Percentiles rank a stretch among this genome's conserved stretches.
phyloP scores from a whole-genome alignment of 2,113 vertebrate species.

The Python bivittatus region DNA sequence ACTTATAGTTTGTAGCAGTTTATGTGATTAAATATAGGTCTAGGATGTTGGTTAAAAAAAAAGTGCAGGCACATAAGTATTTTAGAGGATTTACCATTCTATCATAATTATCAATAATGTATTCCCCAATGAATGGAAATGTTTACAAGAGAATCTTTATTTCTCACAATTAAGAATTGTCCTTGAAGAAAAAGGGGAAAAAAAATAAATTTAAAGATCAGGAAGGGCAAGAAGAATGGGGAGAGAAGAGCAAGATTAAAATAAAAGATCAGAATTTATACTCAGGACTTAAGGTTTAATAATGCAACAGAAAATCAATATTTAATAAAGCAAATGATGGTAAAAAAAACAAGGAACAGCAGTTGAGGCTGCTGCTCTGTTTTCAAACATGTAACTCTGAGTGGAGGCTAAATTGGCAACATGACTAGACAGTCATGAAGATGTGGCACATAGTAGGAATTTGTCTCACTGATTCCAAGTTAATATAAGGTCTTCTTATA shows the following conservation, averaged over 20 bases:
- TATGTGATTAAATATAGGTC: background rate
- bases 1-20: background rate
- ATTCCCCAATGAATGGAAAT: background rate
- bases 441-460: conserved; percentile 58
- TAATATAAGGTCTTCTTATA: conserved; percentile 58
- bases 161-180: background rate
- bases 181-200: no score
- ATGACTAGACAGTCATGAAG: conserved; percentile 64
- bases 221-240: conserved; percentile 22
- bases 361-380: conserved; percentile 72
- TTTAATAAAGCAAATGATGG: conserved; percentile 87
- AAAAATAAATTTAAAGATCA: conserved; percentile 68
- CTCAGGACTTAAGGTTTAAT: conserved; percentile 81
- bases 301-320: conserved; percentile 86
- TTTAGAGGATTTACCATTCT: background rate
- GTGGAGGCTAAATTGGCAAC: conserved; percentile 68
- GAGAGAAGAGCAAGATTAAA: conserved; percentile 73
- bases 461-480: conserved; percentile 61
- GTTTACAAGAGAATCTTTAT: background rate
- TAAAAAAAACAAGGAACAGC: conserved; percentile 73
- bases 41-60: background rate
- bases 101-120: background rate
- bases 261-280: conserved; percentile 80
- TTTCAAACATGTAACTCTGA: conserved; percentile 69
- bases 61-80: background rate